Percentiles rank a stretch among this genome's conserved stretches.
phyloP scores from a whole-genome alignment of 2,888 invertebrate genomes.

The Siphonodentalium dalli region DNA sequence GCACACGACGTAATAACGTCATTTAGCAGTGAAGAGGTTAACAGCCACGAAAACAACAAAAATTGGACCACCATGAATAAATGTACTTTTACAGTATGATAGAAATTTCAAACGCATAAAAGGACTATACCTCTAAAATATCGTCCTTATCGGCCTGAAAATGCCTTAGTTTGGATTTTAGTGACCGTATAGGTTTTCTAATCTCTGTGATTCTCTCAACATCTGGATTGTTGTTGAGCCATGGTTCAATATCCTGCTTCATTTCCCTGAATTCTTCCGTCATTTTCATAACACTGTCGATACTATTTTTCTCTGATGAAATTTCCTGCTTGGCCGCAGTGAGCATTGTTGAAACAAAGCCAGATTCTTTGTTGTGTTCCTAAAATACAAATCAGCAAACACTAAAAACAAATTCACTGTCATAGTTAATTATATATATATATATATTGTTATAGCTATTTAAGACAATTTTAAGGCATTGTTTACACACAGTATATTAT shows the following conservation, averaged over 20 bases:
- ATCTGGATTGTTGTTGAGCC: slow-evolving; percentile 46
- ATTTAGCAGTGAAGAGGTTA: too few species aligned
- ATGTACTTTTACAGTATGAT: too few species aligned
- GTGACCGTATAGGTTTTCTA: slow-evolving; percentile 39
- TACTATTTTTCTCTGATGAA: slow-evolving; percentile 34
- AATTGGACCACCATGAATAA: too few species aligned
- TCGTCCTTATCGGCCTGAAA: slow-evolving; percentile 56
- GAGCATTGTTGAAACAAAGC: slow-evolving; percentile 42
- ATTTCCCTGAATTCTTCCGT: slow-evolving; percentile 37
- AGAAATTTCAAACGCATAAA: too few species aligned
- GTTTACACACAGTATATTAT: too few species aligned
- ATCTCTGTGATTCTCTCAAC: slow-evolving; percentile 39
- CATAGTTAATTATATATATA: too few species aligned
- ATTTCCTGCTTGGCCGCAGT: slow-evolving; percentile 43
- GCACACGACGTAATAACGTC: too few species aligned
- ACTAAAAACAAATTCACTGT: too few species aligned
- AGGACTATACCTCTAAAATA: slow-evolving; percentile 49
- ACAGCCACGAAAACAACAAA: too few species aligned
- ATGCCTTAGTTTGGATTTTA: slow-evolving; percentile 56
- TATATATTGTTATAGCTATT: too few species aligned
- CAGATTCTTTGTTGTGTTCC: slow-evolving; percentile 43
- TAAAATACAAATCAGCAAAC: slow-evolving; percentile 24
- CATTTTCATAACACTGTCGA: slow-evolving; percentile 39
- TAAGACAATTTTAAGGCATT: too few species aligned
- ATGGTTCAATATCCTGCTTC: slow-evolving; percentile 42